Evolutionary conservation across 2,113 vertebrate genomes (phyloP).

Genomic region (Eclectus roratus): DNA sequence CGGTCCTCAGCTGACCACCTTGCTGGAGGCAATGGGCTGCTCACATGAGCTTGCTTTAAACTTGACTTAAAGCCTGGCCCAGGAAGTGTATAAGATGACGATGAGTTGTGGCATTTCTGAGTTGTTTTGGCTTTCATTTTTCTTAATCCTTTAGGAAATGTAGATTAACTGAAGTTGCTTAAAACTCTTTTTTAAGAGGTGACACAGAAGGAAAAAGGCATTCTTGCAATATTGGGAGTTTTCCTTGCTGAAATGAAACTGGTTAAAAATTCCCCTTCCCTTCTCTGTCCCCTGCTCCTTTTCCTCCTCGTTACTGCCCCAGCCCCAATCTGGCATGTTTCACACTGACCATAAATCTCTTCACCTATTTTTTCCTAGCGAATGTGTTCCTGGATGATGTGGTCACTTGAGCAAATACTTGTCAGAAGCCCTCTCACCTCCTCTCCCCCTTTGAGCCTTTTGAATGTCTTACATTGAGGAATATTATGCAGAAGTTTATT

Average conservation of each 20-base stretch:
- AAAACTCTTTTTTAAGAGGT: background rate
- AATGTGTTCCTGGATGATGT: background rate
- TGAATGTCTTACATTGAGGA: constrained; percentile 54
- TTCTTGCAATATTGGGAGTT: background rate
- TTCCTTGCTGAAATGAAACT: background rate
- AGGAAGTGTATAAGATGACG: background rate
- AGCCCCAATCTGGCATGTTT: background rate
- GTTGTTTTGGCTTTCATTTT: background rate
- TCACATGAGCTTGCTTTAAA: background rate
- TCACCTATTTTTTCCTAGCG: background rate
- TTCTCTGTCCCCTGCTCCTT: background rate
- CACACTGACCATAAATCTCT: background rate
- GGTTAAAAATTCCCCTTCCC: background rate
- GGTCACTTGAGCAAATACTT: constrained; percentile 62
- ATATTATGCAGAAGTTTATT: constrained; percentile 60
- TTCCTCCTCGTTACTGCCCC: background rate
- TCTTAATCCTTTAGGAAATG: background rate
- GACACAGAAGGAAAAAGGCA: background rate
- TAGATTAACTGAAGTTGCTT: background rate
- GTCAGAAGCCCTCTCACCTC: constrained; percentile 29
- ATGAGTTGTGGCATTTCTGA: background rate
- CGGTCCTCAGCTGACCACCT: background rate
- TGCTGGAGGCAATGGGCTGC: background rate
- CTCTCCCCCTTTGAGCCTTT: constrained; percentile 14
- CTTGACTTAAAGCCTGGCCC: background rate